Conservation (phyloP, 1,140 invertebrate genomes). For the Sminthurinus signatus region DNA sequence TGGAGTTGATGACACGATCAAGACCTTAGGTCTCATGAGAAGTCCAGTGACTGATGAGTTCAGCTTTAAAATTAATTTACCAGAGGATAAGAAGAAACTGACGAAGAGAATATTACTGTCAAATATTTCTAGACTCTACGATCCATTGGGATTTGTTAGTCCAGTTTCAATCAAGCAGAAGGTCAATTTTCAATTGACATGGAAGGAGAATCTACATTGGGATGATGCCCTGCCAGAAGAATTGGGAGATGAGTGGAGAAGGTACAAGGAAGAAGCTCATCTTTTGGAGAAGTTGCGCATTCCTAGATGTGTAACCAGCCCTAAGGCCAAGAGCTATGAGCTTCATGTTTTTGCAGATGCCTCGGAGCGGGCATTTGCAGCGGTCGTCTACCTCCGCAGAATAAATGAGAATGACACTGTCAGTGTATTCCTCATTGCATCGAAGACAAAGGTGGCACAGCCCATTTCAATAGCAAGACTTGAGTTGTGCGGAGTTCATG, state of each 20-base stretch:
- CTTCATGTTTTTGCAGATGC: constrained; percentile 12
- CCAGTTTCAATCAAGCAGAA: constrained; percentile 41
- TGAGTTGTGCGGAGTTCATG: background rate
- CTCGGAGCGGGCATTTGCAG: constrained; percentile 12
- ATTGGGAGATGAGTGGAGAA: constrained; percentile 34
- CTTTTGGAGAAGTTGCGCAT: constrained; percentile 28
- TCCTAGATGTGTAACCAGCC: background rate
- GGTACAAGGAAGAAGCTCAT: constrained; percentile 33
- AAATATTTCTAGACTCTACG: background rate
- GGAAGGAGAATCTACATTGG: constrained; percentile 43
- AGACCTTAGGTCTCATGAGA: background rate
- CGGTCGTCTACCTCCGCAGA: constrained; percentile 1
- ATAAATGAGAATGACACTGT: too few species aligned
- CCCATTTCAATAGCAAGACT: background rate
- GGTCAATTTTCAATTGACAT: constrained; percentile 44
- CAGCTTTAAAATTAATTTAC: background rate
- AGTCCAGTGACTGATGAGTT: background rate
- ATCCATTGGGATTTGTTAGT: background rate
- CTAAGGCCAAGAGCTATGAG: background rate
- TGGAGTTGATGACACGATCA: background rate
- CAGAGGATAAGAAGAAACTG: too few species aligned
- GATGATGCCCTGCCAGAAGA: constrained; percentile 42
- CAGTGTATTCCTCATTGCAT: background rate
- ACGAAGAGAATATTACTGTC: background rate
- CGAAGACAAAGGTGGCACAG: background rate